Evolutionary conservation across 1,140 invertebrate species (phyloP), one percentile per base, ranked within the genome.

Genomic region (Laodelphax striatellus): DNA sequence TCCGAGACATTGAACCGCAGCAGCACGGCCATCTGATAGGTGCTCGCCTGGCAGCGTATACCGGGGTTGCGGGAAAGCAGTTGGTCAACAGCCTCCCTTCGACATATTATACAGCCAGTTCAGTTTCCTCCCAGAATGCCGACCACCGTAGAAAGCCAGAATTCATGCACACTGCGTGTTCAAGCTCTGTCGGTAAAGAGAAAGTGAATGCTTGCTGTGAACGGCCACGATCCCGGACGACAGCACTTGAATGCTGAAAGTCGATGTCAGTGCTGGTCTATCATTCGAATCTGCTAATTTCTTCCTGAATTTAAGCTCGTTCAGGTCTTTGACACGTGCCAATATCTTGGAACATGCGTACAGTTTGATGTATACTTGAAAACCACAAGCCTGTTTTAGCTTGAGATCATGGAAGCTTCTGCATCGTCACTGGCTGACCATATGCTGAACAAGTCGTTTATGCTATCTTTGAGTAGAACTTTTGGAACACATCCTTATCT

Each of bases 401-500:
- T 99, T 99, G 64, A 97, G 76, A 99, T 98, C 96, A 99, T 98
- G 63, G 92, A 96, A 52, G 94, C 92, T 80, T 99, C 97, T 13
- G 95, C 94, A 76, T 99, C 97, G 72, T 99, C 97, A 69, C 92
- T 97, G 13, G 96, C 95, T 22, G 94, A 98, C n/a, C 86, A 96
- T 92, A 70, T 98, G 94, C 69, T 92, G 88, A 1, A 98, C 96
- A 63, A 99, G 80, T 62, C 97, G 82, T 77, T 98, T 98, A 60
- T 99, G 76, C 94, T n/a, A 98, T 97, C 80, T 98, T 99, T 71
- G 92, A 96, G 74, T 99, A 99, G 76, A 98, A 98, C 72, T 97
- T 98, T 76, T 98, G 96, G 76, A 98, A 99, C n/a, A 99, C 96
- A 76, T 99, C 97, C 77, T 99, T 99, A 75, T 99, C 97, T 77